Conservation (phyloP, 2,797 vertebrate genomes). For the Danio jaintianensis region DNA sequence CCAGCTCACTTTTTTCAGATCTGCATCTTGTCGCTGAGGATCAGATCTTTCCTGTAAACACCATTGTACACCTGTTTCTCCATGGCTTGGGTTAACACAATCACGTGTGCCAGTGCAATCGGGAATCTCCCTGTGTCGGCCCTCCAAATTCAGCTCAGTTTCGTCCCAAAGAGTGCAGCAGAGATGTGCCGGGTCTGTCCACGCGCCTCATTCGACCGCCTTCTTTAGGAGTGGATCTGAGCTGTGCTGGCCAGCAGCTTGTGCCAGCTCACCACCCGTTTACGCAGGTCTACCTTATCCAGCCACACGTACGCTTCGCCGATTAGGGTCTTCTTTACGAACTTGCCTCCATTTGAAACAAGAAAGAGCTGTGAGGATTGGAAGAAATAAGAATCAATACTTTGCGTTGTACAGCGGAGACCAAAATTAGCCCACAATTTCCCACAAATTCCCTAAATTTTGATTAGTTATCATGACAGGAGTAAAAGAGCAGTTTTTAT, state of each 20-base stretch:
- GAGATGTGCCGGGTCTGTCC: slow-evolving; percentile 30
- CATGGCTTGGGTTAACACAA: slow-evolving; percentile 54
- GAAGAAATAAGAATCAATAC: not conserved
- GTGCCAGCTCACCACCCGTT: slow-evolving; percentile 98
- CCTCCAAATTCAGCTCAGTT: slow-evolving; percentile 45
- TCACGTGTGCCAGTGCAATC: slow-evolving; percentile 38
- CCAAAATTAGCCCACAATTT: no score
- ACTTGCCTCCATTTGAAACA: slow-evolving; percentile 97
- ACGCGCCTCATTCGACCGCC: not conserved
- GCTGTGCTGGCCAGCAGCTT: slow-evolving; percentile 94
- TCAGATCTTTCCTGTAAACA: slow-evolving; percentile 70
- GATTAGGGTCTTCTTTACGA: slow-evolving; percentile 98
- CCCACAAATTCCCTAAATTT: no score
- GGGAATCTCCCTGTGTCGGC: slow-evolving; percentile 22
- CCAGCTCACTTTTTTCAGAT: slow-evolving; percentile 71
- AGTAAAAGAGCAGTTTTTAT: no score
- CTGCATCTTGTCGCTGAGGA: slow-evolving; percentile 49
- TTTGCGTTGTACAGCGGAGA: no score
- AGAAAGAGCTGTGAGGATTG: slow-evolving; percentile 85
- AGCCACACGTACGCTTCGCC: slow-evolving; percentile 98
- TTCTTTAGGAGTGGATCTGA: slow-evolving; percentile 88
- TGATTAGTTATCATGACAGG: no score
- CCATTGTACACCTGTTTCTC: slow-evolving; percentile 33
- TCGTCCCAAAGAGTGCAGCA: slow-evolving; percentile 41
- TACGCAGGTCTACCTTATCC: slow-evolving; percentile 97